phyloP scores from a whole-genome alignment of 2,797 vertebrate species.

The Ateles fusciceps region DNA sequence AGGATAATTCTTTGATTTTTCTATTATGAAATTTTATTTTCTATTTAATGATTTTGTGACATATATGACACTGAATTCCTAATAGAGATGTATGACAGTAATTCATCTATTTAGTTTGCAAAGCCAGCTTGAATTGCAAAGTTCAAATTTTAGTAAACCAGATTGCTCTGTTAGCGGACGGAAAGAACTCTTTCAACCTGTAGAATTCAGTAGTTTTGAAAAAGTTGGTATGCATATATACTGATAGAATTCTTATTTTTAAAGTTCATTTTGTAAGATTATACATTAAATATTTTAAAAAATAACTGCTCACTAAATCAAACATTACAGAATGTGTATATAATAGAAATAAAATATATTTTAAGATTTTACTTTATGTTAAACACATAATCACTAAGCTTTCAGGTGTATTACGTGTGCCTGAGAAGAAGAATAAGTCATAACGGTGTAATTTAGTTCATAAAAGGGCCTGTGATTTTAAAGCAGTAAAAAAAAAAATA shows the following conservation, averaged over 20 bases:
- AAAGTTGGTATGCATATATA: neutral
- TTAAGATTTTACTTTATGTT: neutral
- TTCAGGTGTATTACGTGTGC: neutral
- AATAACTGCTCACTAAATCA: neutral
- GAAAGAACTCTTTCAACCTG: neutral
- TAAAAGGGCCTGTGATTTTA: neutral
- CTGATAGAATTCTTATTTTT: neutral
- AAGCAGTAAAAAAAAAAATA: slow-evolving; percentile 40
- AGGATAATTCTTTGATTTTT: neutral
- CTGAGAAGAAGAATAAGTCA: neutral
- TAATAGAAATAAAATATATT: neutral
- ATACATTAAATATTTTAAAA: neutral
- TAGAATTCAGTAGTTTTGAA: neutral
- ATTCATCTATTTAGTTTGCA: neutral
- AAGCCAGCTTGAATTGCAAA: neutral
- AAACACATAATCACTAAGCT: slow-evolving; percentile 32
- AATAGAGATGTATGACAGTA: neutral
- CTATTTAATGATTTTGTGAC: neutral
- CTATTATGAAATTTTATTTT: neutral
- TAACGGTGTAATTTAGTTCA: neutral
- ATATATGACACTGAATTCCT: neutral
- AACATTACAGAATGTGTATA: neutral
- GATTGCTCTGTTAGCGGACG: neutral
- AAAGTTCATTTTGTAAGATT: neutral
- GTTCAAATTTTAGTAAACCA: neutral